A percentile compares a stretch with the other conserved stretches of the same genome.
phyloP scores from a whole-genome alignment of 2,888 invertebrate genomes.

The Lampropteryx suffumata region DNA sequence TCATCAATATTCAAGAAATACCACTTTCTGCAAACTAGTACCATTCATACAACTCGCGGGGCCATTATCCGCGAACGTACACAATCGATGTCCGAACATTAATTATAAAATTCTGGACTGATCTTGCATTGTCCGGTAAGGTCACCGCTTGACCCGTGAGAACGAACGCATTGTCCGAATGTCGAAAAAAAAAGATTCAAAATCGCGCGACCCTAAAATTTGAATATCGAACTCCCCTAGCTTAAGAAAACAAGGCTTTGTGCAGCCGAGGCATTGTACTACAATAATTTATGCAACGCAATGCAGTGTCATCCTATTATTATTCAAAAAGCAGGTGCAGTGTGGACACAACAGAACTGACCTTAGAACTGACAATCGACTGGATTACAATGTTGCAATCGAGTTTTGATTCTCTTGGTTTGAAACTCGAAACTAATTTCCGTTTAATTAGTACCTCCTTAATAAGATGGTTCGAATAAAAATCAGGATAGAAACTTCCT shows the following conservation, averaged over 20 bases:
- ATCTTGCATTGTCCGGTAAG: constrained; percentile 68
- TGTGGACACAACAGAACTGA: constrained; percentile 66
- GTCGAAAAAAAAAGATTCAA: constrained; percentile 57
- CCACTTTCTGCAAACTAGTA: constrained; percentile 68
- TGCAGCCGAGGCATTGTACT: constrained; percentile 44
- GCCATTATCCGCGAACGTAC: constrained; percentile 63
- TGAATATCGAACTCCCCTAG: constrained; percentile 69
- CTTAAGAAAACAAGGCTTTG: constrained; percentile 70
- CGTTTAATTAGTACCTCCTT: constrained; percentile 6
- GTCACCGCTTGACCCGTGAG: constrained; percentile 81
- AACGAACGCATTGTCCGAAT: constrained; percentile 56
- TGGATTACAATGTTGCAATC: constrained; percentile 24
- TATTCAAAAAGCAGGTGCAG: constrained; percentile 73
- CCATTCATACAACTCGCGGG: constrained; percentile 61
- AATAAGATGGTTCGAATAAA: not conserved
- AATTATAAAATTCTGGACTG: constrained; percentile 77
- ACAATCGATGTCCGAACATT: constrained; percentile 70
- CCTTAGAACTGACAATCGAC: constrained; percentile 53
- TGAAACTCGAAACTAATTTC: constrained; percentile 24
- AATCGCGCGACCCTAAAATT: constrained; percentile 76
- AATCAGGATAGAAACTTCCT: not conserved
- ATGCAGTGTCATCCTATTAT: constrained; percentile 67
- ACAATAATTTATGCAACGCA: constrained; percentile 69
- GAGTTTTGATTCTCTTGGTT: constrained; percentile 16
- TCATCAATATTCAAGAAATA: constrained; percentile 79